Conservation (phyloP, 2,113 vertebrate genomes). For the Brachirus orientalis region DNA sequence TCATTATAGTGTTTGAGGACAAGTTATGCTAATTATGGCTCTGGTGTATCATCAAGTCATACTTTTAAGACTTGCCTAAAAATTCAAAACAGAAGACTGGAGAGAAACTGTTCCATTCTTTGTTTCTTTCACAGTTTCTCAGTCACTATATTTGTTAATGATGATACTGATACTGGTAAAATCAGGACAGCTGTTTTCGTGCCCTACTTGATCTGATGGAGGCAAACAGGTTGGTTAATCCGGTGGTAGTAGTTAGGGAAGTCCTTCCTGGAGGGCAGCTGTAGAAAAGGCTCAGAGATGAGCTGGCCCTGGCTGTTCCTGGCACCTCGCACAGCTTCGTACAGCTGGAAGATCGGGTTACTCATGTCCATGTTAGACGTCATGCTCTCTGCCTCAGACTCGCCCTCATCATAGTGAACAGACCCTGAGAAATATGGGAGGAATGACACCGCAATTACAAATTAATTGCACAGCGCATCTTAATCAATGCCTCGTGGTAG, state of each 20-base stretch:
- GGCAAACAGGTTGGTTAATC: slow-evolving; percentile 92
- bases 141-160: no score
- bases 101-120: no score
- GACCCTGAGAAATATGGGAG: slow-evolving; percentile 62
- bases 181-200: background rate
- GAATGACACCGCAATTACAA: background rate
- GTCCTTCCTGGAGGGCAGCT: slow-evolving; percentile 97
- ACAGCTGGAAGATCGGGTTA: slow-evolving; percentile 97
- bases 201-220: slow-evolving; percentile 94
- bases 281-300: slow-evolving; percentile 95
- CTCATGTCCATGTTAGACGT: slow-evolving; percentile 94
- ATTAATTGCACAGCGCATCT: background rate
- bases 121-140: no score
- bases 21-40: no score
- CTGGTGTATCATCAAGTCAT: no score
- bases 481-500: background rate
- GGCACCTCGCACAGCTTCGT: slow-evolving; percentile 92
- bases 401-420: slow-evolving; percentile 92
- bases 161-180: background rate
- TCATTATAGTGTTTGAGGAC: no score
- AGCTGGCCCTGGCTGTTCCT: slow-evolving; percentile 96
- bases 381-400: slow-evolving; percentile 95
- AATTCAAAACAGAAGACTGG: no score
- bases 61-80: no score
- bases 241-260: slow-evolving; percentile 98